Evolutionary conservation across 2,113 vertebrate genomes (phyloP).

Genomic region (Xiphorhynchus elegans): DNA sequence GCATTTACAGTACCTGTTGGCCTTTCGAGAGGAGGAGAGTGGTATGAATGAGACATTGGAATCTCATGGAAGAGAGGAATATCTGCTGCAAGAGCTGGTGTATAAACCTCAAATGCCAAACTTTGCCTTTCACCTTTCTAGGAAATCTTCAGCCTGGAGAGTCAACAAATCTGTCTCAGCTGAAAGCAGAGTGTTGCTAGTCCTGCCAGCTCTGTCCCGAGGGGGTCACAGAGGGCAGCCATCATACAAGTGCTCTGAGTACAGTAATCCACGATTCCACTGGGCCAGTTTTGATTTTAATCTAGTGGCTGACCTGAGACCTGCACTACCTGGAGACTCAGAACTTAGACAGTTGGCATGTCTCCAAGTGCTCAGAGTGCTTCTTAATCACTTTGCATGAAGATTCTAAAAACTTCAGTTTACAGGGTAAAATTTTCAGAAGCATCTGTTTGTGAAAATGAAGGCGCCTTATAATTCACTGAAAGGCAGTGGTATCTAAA

Average conservation of each 20-base stretch:
- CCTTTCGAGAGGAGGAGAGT: neutral
- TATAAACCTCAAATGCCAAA: neutral
- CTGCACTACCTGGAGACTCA: neutral
- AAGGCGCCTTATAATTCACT: neutral
- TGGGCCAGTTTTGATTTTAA: neutral
- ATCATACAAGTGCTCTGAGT: neutral
- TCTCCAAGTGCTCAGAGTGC: neutral
- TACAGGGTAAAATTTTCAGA: conserved; percentile 1
- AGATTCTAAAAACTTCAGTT: neutral
- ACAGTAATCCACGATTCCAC: neutral
- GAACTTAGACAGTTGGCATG: neutral
- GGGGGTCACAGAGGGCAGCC: neutral
- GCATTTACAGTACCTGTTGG: neutral
- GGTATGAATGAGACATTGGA: neutral
- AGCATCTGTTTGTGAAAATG: neutral
- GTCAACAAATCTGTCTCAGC: neutral
- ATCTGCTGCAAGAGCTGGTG: neutral
- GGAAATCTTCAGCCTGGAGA: neutral
- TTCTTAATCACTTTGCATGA: neutral
- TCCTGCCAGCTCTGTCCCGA: neutral
- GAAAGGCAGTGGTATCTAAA: neutral
- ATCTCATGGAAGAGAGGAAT: neutral
- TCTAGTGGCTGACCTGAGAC: neutral
- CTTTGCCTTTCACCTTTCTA: neutral
- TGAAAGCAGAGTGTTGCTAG: neutral